A percentile compares a stretch with the other conserved stretches of the same genome.
These are phyloP conservation scores for Rissa tridactyla DNA, from an alignment of 2,113 vertebrate species.

Conservation along the genomic window DNA sequence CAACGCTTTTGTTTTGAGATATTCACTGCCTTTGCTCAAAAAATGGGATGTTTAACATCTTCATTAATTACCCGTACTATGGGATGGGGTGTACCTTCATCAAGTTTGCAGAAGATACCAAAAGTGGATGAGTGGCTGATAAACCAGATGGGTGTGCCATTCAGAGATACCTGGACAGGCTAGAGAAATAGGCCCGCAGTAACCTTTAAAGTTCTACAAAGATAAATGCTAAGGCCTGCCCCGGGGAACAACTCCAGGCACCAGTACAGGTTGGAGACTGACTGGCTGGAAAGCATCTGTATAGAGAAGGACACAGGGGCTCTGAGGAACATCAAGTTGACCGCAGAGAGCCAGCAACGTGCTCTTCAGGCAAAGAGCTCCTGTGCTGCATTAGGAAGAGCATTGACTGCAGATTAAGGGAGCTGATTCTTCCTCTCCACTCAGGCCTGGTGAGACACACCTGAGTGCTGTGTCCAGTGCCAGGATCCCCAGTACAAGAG, in stretches of 20 bases:
- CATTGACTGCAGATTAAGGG: neutral
- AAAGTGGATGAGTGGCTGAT: neutral
- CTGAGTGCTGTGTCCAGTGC: neutral
- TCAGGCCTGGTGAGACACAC: neutral
- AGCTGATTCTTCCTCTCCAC: neutral
- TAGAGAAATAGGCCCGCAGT: neutral
- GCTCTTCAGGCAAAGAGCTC: neutral
- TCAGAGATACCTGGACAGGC: neutral
- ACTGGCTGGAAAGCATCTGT: neutral
- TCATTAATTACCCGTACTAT: neutral
- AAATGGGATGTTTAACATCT: neutral
- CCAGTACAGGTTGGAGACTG: neutral
- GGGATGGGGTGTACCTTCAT: neutral
- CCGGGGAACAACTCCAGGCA: neutral
- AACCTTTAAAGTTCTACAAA: neutral
- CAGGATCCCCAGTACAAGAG: neutral
- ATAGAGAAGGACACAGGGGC: neutral
- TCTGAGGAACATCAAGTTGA: neutral
- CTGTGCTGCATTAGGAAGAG: neutral
- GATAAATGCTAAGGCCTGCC: neutral
- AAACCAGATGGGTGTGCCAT: neutral
- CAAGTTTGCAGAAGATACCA: neutral
- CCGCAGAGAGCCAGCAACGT: accelerated
- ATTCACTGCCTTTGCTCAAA: neutral
- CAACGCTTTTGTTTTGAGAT: neutral